Evolutionary conservation across 2,113 vertebrate species (phyloP).

Genomic region (Erythrocercus mccallii): DNA sequence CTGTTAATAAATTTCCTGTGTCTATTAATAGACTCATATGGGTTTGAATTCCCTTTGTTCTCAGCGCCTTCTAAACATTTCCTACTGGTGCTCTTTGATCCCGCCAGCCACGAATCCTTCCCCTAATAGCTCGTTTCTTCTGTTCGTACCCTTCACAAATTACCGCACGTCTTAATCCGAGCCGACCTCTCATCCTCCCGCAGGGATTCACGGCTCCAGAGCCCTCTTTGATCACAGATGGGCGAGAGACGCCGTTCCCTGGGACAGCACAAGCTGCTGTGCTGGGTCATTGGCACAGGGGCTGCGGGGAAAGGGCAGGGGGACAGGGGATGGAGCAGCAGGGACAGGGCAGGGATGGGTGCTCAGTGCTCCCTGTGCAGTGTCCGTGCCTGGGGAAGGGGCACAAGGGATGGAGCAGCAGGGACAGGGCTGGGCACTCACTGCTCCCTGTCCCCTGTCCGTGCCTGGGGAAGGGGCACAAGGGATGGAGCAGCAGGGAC

Average conservation of each 20-base stretch:
- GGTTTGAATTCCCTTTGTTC: not conserved
- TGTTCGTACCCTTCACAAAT: not conserved
- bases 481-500: too few relatives aligned
- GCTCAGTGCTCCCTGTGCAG: not conserved
- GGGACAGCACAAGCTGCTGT: rapidly evolving
- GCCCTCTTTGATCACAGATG: not conserved
- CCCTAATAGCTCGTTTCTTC: not conserved
- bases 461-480: too few relatives aligned
- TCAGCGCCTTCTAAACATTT: not conserved
- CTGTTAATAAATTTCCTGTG: not conserved
- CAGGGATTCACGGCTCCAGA: not conserved
- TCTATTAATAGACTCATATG: not conserved
- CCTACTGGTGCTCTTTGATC: not conserved
- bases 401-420: too few relatives aligned
- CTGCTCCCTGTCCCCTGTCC: not conserved
- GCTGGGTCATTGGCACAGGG: not conserved
- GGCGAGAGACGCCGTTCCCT: rapidly evolving
- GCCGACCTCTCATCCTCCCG: not conserved
- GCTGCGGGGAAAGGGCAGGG: not conserved
- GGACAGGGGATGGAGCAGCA: not conserved
- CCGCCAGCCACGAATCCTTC: not conserved
- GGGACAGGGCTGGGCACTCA: too few relatives aligned
- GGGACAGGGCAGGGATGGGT: not conserved
- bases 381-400: too few relatives aligned
- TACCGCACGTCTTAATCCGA: not conserved